Conservation (phyloP, 2,888 invertebrate species). For the Andrena haemorrhoa region DNA sequence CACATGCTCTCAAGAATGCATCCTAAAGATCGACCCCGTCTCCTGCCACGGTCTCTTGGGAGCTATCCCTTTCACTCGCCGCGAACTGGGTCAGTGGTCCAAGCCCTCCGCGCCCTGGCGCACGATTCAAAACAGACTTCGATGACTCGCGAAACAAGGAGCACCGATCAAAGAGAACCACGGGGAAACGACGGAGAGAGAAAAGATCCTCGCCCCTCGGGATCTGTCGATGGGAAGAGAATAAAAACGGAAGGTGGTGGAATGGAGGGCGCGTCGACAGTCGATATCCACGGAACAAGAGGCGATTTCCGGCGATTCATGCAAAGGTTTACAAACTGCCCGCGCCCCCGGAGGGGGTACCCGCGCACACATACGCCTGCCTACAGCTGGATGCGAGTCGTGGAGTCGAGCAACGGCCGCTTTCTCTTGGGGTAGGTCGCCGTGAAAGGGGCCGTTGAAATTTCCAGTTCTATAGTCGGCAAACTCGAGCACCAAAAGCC, state of each 20-base stretch:
- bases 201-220: not conserved
- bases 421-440: constrained; percentile 67
- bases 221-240: not conserved
- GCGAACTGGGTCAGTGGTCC: not conserved
- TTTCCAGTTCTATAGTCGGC: constrained; percentile 64
- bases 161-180: not conserved
- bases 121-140: not conserved
- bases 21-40: not conserved
- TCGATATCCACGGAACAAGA: constrained; percentile 31
- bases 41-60: constrained; percentile 4
- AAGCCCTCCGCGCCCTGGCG: not conserved
- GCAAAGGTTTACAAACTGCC: constrained; percentile 36
- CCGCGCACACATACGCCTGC: not conserved
- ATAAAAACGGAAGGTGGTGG: not conserved
- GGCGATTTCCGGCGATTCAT: constrained; percentile 59
- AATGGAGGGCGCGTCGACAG: not conserved
- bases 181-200: not conserved
- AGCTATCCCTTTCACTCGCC: not conserved
- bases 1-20: not conserved
- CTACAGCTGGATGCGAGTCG: constrained; percentile 42
- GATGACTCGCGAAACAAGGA: not conserved
- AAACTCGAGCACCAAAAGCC: constrained; percentile 63
- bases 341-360: constrained; percentile 1
- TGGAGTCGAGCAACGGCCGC: constrained; percentile 59
- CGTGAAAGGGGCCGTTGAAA: constrained; percentile 69